Conservation (phyloP, 2,113 vertebrate species). For the Pogonocichla stellata region DNA sequence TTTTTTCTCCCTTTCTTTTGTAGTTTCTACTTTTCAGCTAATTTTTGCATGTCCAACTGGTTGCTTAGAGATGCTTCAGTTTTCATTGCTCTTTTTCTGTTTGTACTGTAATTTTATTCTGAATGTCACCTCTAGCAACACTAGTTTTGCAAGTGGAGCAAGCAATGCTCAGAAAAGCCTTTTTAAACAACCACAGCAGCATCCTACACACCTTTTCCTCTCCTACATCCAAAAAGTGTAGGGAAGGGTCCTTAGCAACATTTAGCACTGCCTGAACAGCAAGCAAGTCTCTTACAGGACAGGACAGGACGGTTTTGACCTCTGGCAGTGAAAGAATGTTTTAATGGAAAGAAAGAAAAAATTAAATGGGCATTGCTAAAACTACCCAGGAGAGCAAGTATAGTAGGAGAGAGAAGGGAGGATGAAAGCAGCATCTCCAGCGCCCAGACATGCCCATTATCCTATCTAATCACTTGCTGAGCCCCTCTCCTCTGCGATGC, state of each 20-base stretch:
- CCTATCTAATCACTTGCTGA: not conserved
- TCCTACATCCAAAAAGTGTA: not conserved
- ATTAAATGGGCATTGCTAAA: not conserved
- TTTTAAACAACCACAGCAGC: not conserved
- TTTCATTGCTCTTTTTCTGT: constrained; percentile 1
- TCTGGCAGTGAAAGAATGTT: not conserved
- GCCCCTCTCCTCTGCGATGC: not conserved
- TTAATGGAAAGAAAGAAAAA: not conserved
- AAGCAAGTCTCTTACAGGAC: not conserved
- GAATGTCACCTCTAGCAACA: not conserved
- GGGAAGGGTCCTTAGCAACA: not conserved
- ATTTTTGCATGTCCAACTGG: not conserved
- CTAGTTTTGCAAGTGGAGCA: not conserved
- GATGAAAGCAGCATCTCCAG: not conserved
- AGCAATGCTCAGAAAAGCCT: not conserved
- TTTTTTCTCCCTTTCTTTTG: not conserved
- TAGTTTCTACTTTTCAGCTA: not conserved
- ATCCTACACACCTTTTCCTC: not conserved
- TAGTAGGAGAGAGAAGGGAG: accelerated
- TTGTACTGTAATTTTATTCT: not conserved
- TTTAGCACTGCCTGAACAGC: not conserved
- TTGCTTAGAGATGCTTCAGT: not conserved
- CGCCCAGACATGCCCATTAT: not conserved
- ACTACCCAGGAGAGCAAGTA: not conserved
- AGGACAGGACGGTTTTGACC: not conserved